Conservation (phyloP, 2,888 invertebrate species). For the Agonopterix arenella region DNA sequence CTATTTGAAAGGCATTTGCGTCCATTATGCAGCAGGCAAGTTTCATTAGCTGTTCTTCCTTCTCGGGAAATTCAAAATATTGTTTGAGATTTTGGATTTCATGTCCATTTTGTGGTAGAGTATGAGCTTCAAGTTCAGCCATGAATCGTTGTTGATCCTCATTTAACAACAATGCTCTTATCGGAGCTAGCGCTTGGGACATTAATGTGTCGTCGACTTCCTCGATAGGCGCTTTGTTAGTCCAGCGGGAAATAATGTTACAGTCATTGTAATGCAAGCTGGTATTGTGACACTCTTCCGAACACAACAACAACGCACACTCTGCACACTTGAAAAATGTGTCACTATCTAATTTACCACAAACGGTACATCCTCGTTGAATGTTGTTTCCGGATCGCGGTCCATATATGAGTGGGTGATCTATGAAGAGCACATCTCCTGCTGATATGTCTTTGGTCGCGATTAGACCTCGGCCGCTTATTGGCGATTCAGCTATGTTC, state of each 20-base stretch:
- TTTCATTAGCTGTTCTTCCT: slow-evolving; percentile 78
- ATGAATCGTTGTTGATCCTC: slow-evolving; percentile 71
- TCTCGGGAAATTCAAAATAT: slow-evolving; percentile 62
- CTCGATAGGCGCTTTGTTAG: slow-evolving; percentile 63
- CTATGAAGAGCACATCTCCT: slow-evolving; percentile 84
- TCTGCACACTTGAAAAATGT: slow-evolving; percentile 72
- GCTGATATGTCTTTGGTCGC: slow-evolving; percentile 79
- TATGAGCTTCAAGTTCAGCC: slow-evolving; percentile 68
- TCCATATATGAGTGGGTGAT: slow-evolving; percentile 82
- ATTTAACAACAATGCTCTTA: slow-evolving; percentile 53
- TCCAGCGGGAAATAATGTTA: slow-evolving; percentile 75
- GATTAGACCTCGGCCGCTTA: slow-evolving; percentile 84
- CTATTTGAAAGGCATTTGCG: slow-evolving; percentile 82
- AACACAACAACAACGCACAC: slow-evolving; percentile 84
- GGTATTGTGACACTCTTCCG: slow-evolving; percentile 77
- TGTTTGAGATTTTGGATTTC: slow-evolving; percentile 76
- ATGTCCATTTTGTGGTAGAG: slow-evolving; percentile 68
- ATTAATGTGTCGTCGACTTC: slow-evolving; percentile 48
- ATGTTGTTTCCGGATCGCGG: slow-evolving; percentile 76
- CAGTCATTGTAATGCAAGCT: slow-evolving; percentile 80
- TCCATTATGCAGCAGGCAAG: slow-evolving; percentile 78
- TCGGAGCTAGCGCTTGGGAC: slow-evolving; percentile 54
- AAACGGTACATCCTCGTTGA: slow-evolving; percentile 80
- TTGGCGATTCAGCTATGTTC: slow-evolving; percentile 76
- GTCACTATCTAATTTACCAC: slow-evolving; percentile 69